Base-by-base conservation (phyloP, 2,113 vertebrate species). In the Lota lota region DNA sequence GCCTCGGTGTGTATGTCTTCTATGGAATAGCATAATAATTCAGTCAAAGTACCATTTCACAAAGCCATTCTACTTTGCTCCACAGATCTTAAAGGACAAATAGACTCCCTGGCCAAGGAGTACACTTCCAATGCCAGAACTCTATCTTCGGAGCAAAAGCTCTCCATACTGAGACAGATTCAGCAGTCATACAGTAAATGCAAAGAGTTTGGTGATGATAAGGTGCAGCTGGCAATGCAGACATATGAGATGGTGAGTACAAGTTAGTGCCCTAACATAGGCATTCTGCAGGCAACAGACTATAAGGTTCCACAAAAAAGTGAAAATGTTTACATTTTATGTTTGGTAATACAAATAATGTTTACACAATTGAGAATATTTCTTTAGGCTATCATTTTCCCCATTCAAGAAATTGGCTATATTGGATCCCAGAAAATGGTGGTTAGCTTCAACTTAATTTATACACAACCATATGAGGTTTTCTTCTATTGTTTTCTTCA, bases 161-260 rank as follows among this genome's bases (percentile, higher is more conserved):
- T 98, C 80, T 94, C 95, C 70, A 95, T 97, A 50, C 91, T 99
- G 78, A 94, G 94, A 81, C 97, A 96, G 88, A 98, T 99, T 82
- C 95, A 99, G 67, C 94, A 95, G 67, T 96, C 96, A 20, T 99
- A 98, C 78, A 94, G 93, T 80, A 98, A 99, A 82, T 98, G 97
- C 93, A 97, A 96, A 82, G 97, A 98, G 63, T 99, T 95, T 80
- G 97, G 97, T 11, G 97, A 99, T 19, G 97, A 99, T 85, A 99
- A 99, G 81, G 97, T 99, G 70, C 96, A 99, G 83, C 94, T 99
- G 78, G 96, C 97, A 68, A 97, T 99, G 97, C 97, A 99, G 92
- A 99, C 97, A 59, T 99, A 99, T 51, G 96, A 99, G 80, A 97
- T 99, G 97, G 97, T 99, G 89, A 3, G 88, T 89, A 67, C 69